phyloP scores from a whole-genome alignment of 2,797 vertebrate species.

The Sparidentex hasta region DNA sequence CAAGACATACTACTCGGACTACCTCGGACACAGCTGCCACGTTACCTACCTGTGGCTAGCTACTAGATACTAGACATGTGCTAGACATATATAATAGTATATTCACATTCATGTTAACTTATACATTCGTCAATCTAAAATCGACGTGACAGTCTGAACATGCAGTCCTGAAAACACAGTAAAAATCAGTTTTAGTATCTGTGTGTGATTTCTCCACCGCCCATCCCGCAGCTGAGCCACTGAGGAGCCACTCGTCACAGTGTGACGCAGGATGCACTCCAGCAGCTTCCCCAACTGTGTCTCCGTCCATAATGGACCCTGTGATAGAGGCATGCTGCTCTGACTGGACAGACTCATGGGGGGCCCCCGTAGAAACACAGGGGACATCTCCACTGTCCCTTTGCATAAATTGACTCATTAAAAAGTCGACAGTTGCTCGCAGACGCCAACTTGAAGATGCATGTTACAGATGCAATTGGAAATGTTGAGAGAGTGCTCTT shows the following conservation, averaged over 20 bases:
- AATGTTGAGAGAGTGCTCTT: background rate
- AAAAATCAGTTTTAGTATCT: background rate
- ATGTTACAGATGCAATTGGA: constrained; percentile 25
- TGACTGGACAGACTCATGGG: constrained; percentile 1
- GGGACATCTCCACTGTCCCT: constrained; percentile 3
- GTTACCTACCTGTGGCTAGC: no score
- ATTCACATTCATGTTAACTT: background rate
- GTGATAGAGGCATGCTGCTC: constrained; percentile 30
- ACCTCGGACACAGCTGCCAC: no score
- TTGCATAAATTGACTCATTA: constrained; percentile 18
- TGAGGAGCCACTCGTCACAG: constrained; percentile 13
- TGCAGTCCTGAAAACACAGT: background rate
- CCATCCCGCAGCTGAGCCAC: constrained; percentile 13
- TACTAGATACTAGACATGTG: no score
- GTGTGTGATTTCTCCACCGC: background rate
- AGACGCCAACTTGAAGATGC: constrained; percentile 20
- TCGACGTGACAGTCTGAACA: background rate
- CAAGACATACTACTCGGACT: no score
- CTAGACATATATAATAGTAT: background rate
- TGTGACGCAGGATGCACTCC: constrained; percentile 16
- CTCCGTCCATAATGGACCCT: constrained; percentile 33
- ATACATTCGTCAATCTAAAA: background rate
- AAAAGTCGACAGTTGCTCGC: background rate
- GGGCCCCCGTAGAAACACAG: background rate
- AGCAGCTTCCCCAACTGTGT: constrained; percentile 31